A percentile compares a stretch with the other conserved stretches of the same genome.
Conservation (phyloP, 2,797 vertebrate genomes). For the Ispidina lecontei region DNA sequence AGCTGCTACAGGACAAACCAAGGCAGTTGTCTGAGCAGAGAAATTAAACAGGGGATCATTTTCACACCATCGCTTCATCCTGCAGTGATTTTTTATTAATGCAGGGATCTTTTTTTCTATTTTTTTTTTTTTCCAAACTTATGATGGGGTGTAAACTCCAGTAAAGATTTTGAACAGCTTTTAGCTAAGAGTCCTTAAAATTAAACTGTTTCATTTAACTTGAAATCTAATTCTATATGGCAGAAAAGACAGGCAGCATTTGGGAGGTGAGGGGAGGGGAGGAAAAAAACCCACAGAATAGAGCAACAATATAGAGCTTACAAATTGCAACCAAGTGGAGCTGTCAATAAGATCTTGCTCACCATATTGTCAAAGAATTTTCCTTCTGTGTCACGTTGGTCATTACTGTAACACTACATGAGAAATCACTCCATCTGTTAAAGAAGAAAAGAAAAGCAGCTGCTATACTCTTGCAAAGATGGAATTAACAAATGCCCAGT, state of each 20-base stretch:
- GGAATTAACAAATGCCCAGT: constrained; percentile 76
- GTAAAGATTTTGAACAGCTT: constrained; percentile 45
- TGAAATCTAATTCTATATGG: constrained; percentile 54
- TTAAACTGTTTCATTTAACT: constrained; percentile 62
- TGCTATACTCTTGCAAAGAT: constrained; percentile 76
- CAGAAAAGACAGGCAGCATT: constrained; percentile 59
- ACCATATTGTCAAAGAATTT: constrained; percentile 77
- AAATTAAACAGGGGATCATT: not conserved
- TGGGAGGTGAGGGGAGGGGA: not conserved
- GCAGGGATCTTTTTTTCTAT: not conserved
- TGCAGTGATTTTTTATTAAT: not conserved
- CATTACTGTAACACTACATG: constrained; percentile 78
- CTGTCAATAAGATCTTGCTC: constrained; percentile 79
- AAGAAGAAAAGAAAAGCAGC: constrained; percentile 78
- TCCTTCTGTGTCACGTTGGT: constrained; percentile 79
- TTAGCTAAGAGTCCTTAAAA: constrained; percentile 41
- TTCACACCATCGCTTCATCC: not conserved
- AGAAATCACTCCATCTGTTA: constrained; percentile 84
- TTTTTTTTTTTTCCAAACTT: not conserved
- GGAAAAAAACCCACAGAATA: constrained; percentile 45
- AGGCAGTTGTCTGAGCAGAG: not conserved
- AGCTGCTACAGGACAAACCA: not conserved
- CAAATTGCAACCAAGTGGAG: constrained; percentile 64
- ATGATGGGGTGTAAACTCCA: not conserved
- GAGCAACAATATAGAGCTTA: constrained; percentile 43